Evolutionary conservation across 2,113 vertebrate species (phyloP).

Genomic region (Columba janthina): DNA sequence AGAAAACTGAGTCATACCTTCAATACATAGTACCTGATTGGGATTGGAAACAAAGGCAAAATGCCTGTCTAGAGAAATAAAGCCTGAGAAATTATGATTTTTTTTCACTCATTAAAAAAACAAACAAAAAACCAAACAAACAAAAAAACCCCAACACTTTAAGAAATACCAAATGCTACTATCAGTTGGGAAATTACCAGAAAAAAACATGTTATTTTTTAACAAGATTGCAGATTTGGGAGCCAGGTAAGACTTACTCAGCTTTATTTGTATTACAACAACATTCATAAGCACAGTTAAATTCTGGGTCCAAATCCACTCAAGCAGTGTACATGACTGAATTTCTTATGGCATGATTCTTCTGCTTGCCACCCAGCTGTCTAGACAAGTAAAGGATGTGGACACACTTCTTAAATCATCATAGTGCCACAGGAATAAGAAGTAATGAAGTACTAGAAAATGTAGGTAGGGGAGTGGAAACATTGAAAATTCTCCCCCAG

Average conservation of each 20-base stretch:
- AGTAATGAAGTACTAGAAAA: background rate
- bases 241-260: background rate
- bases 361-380: background rate
- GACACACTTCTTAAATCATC: background rate
- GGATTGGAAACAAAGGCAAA: background rate
- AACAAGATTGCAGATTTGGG: background rate
- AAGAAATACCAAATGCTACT: background rate
- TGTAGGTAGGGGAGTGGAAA: background rate
- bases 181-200: background rate
- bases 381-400: background rate
- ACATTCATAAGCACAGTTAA: background rate
- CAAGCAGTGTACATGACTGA: background rate
- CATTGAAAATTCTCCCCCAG: rapidly evolving
- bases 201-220: background rate
- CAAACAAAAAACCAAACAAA: too few relatives aligned
- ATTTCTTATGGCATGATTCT: background rate
- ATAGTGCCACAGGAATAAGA: background rate
- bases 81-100: background rate
- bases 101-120: background rate
- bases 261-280: background rate
- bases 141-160: too few relatives aligned
- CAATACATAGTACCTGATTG: background rate
- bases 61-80: background rate
- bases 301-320: background rate
- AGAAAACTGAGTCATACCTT: background rate